Base-by-base conservation (phyloP, 2,797 vertebrate genomes). In the Diceros bicornis region DNA sequence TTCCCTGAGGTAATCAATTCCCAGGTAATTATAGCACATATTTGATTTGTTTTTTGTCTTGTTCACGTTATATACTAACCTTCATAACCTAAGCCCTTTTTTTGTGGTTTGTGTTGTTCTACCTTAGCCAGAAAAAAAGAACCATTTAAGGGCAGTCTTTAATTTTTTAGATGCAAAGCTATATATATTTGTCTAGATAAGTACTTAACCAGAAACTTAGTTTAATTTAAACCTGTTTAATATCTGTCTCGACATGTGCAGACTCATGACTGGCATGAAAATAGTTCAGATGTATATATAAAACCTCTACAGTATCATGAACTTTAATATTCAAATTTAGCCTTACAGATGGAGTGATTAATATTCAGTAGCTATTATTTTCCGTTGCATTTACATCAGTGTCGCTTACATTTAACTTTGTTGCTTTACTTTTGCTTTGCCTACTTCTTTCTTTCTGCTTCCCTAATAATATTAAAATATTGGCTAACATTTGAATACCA, bases 311-410 rank as follows among this genome's bases (percentile, higher is more conserved):
- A 85, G 13, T 64, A 69, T 72, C 50, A 89, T 18, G 17, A 86
- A 77, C 52, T 95, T 72, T 89, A 85, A 89, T 34, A n/a, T 79
- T 95, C 50, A 92, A 66, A 79, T 79, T 71, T 89, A 92, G 16
- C 41, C 47, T 90, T 62, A 23, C 71, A 91, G 61, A 71, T 82
- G 23, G 25, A 79, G 64, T 25, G 77, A 25, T 95, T 89, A 61
- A 79, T 86, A 89, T 85, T 96, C 68, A 89, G n/a, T 41, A 68
- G n/a, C 10, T 57, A 4, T 72, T 84, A 79, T 52, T 52, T 88
- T 88, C 55, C 52, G 17, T 47, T 37, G 2, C 64, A 57, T 79
- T 85, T 62, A 85, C n/a, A 10, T 64, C 34, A 21, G 20, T 90
- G 55, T 78, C 62, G 84, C 18, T 85, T n/a, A 71, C 55, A 78